Evolutionary conservation across 92 coral and sea anemone genomes (phyloP).

Genomic region (Porites cylindrica): DNA sequence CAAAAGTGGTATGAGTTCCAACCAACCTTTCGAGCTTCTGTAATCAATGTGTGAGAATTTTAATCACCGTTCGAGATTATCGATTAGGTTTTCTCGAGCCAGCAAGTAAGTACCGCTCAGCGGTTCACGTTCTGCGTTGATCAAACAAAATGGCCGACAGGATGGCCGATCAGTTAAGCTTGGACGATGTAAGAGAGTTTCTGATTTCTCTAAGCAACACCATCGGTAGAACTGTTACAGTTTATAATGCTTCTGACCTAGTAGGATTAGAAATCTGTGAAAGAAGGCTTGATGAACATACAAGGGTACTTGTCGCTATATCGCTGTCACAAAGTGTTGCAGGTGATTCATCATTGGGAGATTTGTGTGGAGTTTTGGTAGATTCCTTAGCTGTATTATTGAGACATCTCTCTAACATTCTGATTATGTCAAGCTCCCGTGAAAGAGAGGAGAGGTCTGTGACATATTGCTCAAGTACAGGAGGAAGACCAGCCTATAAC

Average conservation of each 20-base stretch:
- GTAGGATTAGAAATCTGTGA: slow-evolving; percentile 71
- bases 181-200: slow-evolving; percentile 51
- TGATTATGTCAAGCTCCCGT: slow-evolving; percentile 17
- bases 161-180: slow-evolving; percentile 42
- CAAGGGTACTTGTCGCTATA: slow-evolving; percentile 47
- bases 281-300: slow-evolving; percentile 70
- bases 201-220: slow-evolving; percentile 37
- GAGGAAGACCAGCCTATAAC: slow-evolving; percentile 61
- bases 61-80: slow-evolving; percentile 34
- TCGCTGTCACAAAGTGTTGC: slow-evolving; percentile 11
- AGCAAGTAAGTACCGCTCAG: slow-evolving; percentile 19
- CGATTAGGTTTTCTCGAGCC: slow-evolving; percentile 44
- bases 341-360: slow-evolving; percentile 31
- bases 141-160: neutral
- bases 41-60: neutral
- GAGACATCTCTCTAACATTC: slow-evolving; percentile 37
- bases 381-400: slow-evolving; percentile 56
- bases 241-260: slow-evolving; percentile 50
- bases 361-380: slow-evolving; percentile 2
- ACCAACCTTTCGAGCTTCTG: neutral
- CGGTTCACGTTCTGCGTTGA: slow-evolving; percentile 16
- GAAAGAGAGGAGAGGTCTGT: slow-evolving; percentile 22
- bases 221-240: slow-evolving; percentile 30
- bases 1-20: neutral
- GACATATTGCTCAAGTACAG: slow-evolving; percentile 57